Percentiles rank a stretch among this genome's conserved stretches.
These are phyloP conservation scores for Eulemur macaco DNA, from an alignment of 2,113 vertebrate species.

Conservation along the genomic window DNA sequence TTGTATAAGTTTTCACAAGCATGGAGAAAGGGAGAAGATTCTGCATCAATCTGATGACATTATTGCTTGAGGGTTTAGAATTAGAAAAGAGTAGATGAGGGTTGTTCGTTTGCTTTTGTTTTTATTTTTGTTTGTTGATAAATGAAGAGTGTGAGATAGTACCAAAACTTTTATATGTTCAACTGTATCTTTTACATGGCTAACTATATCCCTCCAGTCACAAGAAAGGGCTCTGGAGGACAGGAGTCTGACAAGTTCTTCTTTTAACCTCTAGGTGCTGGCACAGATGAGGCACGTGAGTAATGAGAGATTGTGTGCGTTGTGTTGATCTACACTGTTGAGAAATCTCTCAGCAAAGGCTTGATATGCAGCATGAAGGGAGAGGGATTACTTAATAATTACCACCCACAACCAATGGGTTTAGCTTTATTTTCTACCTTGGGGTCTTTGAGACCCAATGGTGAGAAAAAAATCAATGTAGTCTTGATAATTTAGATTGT, in stretches of 20 bases:
- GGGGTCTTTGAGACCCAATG: background rate
- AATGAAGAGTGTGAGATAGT: background rate
- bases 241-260: fast-evolving
- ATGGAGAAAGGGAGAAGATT: background rate
- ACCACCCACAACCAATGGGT: background rate
- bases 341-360: background rate
- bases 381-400: background rate
- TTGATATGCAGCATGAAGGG: background rate
- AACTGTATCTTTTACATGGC: background rate
- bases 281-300: too few species aligned
- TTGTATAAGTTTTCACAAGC: background rate
- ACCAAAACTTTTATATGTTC: background rate
- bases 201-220: background rate
- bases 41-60: background rate
- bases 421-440: background rate
- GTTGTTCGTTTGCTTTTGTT: background rate
- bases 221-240: background rate
- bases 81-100: background rate
- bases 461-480: background rate
- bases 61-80: background rate
- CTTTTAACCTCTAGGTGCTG: background rate
- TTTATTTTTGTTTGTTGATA: background rate
- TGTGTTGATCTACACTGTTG: background rate
- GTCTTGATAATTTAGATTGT: background rate
- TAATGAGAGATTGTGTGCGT: background rate